Evolutionary conservation across 2,888 invertebrate genomes (phyloP).

Genomic region (Apamea crenata): DNA sequence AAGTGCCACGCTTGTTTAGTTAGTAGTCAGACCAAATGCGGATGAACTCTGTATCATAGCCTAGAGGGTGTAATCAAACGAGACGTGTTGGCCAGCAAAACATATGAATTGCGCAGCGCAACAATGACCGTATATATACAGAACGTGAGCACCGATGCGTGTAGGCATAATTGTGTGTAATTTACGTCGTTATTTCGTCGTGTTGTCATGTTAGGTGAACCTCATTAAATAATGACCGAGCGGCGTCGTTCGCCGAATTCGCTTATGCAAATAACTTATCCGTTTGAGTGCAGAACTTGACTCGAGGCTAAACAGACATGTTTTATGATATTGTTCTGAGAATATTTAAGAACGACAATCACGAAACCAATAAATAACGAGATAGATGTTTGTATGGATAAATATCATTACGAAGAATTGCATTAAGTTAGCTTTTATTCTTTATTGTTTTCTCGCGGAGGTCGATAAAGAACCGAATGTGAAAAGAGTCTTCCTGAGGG

Average conservation of each 20-base stretch:
- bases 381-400: slow-evolving; percentile 62
- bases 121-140: slow-evolving; percentile 30
- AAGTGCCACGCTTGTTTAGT: slow-evolving; percentile 52
- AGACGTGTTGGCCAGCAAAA: slow-evolving; percentile 60
- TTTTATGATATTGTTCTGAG: slow-evolving; percentile 75
- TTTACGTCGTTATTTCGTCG: slow-evolving; percentile 73
- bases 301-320: slow-evolving; percentile 75
- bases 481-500: not conserved
- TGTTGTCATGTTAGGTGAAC: slow-evolving; percentile 75
- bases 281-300: slow-evolving; percentile 73
- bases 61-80: slow-evolving; percentile 41
- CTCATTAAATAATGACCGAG: slow-evolving; percentile 80
- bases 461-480: not conserved
- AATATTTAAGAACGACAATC: slow-evolving; percentile 70
- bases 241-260: slow-evolving; percentile 77
- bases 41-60: slow-evolving; percentile 31
- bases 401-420: slow-evolving; percentile 7
- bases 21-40: slow-evolving; percentile 39
- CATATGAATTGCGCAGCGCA: slow-evolving; percentile 39
- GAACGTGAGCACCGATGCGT: slow-evolving; percentile 52
- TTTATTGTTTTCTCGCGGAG: not conserved
- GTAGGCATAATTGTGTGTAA: slow-evolving; percentile 67
- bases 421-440: slow-evolving; percentile 4
- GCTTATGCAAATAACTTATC: slow-evolving; percentile 79
- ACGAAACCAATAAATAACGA: slow-evolving; percentile 68